Evolutionary conservation across 2,888 invertebrate genomes (phyloP).

Genomic region (Epirrita christyi): DNA sequence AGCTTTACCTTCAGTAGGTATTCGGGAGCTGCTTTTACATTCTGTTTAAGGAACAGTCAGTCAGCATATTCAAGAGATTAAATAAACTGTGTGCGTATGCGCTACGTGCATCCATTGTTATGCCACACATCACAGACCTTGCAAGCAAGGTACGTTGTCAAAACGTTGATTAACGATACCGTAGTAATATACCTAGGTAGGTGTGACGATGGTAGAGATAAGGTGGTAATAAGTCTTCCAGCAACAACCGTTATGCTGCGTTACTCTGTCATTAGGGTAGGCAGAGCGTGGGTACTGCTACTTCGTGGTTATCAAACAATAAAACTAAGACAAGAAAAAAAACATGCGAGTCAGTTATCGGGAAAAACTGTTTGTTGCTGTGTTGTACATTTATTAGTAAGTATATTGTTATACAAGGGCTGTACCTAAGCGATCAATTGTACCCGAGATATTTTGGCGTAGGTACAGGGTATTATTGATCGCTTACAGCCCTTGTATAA

Average conservation of each 20-base stretch:
- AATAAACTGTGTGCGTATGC: not conserved
- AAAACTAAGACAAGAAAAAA: too few relatives aligned
- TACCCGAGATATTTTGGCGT: too few relatives aligned
- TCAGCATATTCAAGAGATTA: not conserved
- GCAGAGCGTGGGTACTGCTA: slow-evolving; percentile 23
- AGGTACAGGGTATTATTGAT: too few relatives aligned
- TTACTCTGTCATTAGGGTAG: slow-evolving; percentile 10
- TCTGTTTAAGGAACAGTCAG: too few relatives aligned
- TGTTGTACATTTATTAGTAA: too few relatives aligned
- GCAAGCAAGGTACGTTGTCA: slow-evolving; percentile 16
- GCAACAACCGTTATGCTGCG: slow-evolving; percentile 7
- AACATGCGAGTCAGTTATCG: not conserved
- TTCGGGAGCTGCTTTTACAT: too few relatives aligned
- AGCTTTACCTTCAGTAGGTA: too few relatives aligned
- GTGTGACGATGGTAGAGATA: slow-evolving; percentile 19
- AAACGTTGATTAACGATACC: slow-evolving; percentile 16
- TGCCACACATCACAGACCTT: slow-evolving; percentile 7
- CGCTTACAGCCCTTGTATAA: too few relatives aligned
- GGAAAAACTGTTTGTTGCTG: not conserved
- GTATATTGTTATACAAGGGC: too few relatives aligned
- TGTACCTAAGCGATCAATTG: too few relatives aligned
- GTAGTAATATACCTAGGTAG: not conserved
- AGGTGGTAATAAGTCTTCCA: slow-evolving; percentile 7
- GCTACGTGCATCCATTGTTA: slow-evolving; percentile 3
- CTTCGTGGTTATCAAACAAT: slow-evolving; percentile 5